Conservation (phyloP, 2,797 vertebrate genomes). For the Petrocephalus schoutedeni region DNA sequence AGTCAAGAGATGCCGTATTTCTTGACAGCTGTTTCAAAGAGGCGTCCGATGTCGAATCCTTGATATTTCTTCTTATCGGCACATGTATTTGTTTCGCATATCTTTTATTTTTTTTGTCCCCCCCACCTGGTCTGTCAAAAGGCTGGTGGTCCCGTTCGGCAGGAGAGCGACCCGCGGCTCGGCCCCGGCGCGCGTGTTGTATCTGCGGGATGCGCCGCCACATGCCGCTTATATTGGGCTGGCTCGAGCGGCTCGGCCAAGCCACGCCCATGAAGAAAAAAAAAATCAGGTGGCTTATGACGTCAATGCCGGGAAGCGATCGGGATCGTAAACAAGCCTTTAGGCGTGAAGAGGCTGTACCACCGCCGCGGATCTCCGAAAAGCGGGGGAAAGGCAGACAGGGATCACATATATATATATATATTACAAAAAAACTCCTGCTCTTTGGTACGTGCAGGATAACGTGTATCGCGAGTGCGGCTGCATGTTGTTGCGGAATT, state of each 20-base stretch:
- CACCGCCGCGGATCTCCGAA: background rate
- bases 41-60: slow-evolving; percentile 60
- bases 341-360: slow-evolving; percentile 45
- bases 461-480: background rate
- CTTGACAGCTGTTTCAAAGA: slow-evolving; percentile 60
- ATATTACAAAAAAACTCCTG: background rate
- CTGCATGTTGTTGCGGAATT: background rate
- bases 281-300: slow-evolving; percentile 46
- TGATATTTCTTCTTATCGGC: slow-evolving; percentile 39
- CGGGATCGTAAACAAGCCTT: slow-evolving; percentile 72
- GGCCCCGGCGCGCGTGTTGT: slow-evolving; percentile 10
- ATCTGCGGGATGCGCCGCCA: background rate
- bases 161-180: slow-evolving; percentile 28
- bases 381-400: background rate
- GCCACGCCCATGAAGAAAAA: slow-evolving; percentile 37
- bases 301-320: slow-evolving; percentile 76
- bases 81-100: slow-evolving; percentile 27
- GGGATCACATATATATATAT: background rate
- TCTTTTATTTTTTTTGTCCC: background rate
- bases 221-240: slow-evolving; percentile 52
- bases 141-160: background rate
- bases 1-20: slow-evolving; percentile 57
- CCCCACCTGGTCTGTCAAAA: slow-evolving; percentile 9
- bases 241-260: too few species aligned
- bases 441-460: slow-evolving; percentile 7